Conservation (phyloP, 2,888 invertebrate species). For the Cecidostiba fungosa region DNA sequence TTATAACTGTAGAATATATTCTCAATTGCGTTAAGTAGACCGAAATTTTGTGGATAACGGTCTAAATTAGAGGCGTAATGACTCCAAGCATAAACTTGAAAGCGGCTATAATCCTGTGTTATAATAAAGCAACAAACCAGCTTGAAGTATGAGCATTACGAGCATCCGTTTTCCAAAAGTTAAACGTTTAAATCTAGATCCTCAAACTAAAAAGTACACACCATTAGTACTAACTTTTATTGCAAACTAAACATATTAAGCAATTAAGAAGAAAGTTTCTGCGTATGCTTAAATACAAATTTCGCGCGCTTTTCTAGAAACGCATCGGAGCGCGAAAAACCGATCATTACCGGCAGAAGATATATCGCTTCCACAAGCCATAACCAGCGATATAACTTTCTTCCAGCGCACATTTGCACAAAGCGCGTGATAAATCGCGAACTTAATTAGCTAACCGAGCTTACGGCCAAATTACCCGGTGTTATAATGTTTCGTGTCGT, state of each 20-base stretch:
- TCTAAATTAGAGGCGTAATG: background rate
- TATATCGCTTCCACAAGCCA: background rate
- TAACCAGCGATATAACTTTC: constrained; percentile 20
- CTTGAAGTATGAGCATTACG: background rate
- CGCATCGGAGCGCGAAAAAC: constrained; percentile 3
- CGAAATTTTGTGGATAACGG: background rate
- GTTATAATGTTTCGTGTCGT: background rate
- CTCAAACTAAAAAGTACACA: background rate
- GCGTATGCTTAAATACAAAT: background rate
- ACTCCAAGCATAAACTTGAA: background rate
- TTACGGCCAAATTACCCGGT: background rate
- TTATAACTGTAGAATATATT: no score
- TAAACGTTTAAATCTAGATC: background rate
- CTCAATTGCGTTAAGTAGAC: background rate
- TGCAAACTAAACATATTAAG: background rate
- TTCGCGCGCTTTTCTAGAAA: constrained; percentile 30
- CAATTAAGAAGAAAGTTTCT: constrained; percentile 6
- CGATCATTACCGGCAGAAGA: background rate
- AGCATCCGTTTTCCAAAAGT: background rate
- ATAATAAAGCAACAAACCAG: background rate
- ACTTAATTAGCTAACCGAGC: background rate
- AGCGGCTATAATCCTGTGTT: background rate
- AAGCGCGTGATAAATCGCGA: constrained; percentile 24
- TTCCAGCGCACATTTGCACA: background rate
- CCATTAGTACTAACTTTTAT: background rate